Evolutionary conservation across 2,888 invertebrate species (phyloP).

Genomic region (Leptura quadrifasciata): DNA sequence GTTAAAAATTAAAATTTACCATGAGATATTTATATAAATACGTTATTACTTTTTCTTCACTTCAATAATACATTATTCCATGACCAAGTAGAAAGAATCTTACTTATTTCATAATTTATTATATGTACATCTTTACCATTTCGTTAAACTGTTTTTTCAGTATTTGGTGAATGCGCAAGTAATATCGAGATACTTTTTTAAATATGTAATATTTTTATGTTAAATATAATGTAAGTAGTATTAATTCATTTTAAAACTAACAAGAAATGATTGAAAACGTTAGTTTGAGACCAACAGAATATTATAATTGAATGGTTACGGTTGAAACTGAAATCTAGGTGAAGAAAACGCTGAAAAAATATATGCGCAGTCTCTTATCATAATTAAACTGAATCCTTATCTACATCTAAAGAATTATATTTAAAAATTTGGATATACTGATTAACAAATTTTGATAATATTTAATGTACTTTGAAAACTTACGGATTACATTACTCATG

Average conservation of each 20-base stretch:
- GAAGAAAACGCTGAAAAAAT: background rate
- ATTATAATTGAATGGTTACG: background rate
- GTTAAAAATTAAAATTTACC: too few relatives aligned
- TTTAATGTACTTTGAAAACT: conserved; percentile 35
- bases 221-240: too few relatives aligned
- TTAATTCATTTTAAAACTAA: too few relatives aligned
- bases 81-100: background rate
- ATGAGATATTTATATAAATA: too few relatives aligned
- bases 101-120: too few relatives aligned
- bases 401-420: background rate
- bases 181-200: background rate
- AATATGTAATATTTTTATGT: too few relatives aligned
- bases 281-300: too few relatives aligned
- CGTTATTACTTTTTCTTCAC: background rate
- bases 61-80: background rate
- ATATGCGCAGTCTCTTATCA: background rate
- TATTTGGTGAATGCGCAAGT: conserved; percentile 3
- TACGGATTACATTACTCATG: conserved; percentile 58
- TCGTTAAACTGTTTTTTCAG: background rate
- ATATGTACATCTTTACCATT: too few relatives aligned
- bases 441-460: background rate
- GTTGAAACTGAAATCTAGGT: background rate
- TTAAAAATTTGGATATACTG: background rate
- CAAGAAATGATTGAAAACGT: too few relatives aligned
- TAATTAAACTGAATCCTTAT: background rate